Evolutionary conservation across 92 coral and sea anemone genomes (phyloP), one percentile per base, ranked within the genome.

Genomic region (Porites lobata): DNA sequence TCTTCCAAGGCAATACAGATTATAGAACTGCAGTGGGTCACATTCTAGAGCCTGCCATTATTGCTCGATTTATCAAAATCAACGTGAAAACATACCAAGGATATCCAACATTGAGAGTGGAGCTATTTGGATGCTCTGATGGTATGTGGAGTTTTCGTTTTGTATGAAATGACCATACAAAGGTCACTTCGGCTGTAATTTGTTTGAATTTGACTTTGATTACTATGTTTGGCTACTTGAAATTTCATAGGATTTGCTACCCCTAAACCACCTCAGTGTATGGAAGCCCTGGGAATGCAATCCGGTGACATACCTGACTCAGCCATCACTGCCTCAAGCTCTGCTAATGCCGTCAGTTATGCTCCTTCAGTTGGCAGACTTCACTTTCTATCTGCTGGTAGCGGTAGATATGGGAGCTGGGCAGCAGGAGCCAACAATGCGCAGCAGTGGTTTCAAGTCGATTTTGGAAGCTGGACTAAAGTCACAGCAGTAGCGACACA

Each of bases 211-310:
- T 38, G 47, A 38, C 6, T 38, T n/a, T 38, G 47, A 38, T 4
- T 3, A 0, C 5, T 38, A 3, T 38, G 47, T 38, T 38, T 38
- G 0, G 1, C 6, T 5, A 0, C 47, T 4, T 38, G 47, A 4
- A 38, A 38, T 38, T 5, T 38, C 5, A 8, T 24, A 77, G 81
- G 81, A 2, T 77, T 77, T 61, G n/a, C 81, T 6, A 77, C 20
- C 6, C 81, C 81, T 0, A 77, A 59, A 11, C 75, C 75, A 2
- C 68, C 66, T 26, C 50, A 21, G 20, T 77, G 82, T 54, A 22
- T 57, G 52, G 82, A 83, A 1, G 78, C 87, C 50, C 87, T 83
- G 72, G 87, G 87, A 83, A 83, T 83, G 87, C 63, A 83, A 61
- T 52, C n/a, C 9, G 47, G 58, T 19, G 26, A 83, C 22, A 83